These are phyloP conservation scores for Daphoenositta chrysoptera DNA, from an alignment of 2,113 vertebrate species.

Conservation along the genomic window DNA sequence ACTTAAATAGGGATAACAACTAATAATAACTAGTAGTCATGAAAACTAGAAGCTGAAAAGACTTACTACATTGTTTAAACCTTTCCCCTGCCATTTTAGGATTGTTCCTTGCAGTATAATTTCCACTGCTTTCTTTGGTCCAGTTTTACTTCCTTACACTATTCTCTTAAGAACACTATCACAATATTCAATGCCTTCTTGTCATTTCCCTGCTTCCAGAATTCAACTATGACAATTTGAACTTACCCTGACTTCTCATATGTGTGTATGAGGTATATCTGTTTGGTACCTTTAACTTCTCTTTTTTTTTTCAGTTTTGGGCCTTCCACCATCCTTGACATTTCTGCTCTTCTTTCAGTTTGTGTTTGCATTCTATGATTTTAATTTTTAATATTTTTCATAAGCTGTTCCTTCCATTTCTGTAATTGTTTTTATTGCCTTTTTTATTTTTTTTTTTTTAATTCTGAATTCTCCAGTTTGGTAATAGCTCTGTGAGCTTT, in stretches of 20 bases:
- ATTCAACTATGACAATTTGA: background rate
- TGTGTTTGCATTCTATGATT: background rate
- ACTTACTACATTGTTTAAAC: background rate
- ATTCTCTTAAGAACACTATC: background rate
- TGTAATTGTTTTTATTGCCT: background rate
- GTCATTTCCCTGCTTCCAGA: accelerated
- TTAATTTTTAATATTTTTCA: background rate
- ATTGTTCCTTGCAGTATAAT: background rate
- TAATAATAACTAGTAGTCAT: background rate
- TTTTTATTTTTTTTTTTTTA: too few species aligned
- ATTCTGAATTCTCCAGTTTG: background rate
- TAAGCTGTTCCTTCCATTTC: background rate
- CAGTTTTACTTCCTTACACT: background rate
- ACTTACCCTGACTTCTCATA: background rate
- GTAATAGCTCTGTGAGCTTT: background rate
- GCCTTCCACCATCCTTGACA: background rate
- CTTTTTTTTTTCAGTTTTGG: background rate
- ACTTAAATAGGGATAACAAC: background rate
- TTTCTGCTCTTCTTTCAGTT: background rate
- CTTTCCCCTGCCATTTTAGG: background rate
- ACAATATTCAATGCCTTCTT: background rate
- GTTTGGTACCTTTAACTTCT: background rate
- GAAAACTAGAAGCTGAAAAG: background rate
- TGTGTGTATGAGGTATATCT: background rate
- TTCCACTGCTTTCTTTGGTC: background rate